These are phyloP conservation scores for Holotrichia oblita DNA, from an alignment of 1,140 invertebrate genomes.

Conservation along the genomic window DNA sequence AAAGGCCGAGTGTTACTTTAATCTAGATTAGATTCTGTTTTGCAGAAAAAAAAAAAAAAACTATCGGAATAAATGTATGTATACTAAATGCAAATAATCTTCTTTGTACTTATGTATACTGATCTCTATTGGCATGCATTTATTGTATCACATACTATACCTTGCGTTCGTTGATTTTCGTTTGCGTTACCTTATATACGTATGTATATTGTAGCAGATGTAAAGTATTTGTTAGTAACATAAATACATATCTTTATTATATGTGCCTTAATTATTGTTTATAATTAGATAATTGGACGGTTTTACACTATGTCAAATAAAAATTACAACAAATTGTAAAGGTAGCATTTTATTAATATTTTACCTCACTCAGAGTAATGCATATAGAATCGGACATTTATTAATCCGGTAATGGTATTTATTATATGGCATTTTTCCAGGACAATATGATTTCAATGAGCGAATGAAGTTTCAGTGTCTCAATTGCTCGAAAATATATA, in stretches of 20 bases:
- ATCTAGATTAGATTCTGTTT: too few relatives aligned
- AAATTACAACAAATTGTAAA: not conserved
- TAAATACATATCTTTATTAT: conserved; percentile 19
- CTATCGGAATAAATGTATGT: too few relatives aligned
- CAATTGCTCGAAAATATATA: conserved; percentile 23
- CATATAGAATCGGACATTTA: not conserved
- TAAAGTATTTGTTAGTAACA: conserved; percentile 14
- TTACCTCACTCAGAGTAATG: not conserved
- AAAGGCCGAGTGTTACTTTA: too few relatives aligned
- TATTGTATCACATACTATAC: too few relatives aligned
- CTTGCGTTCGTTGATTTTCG: not conserved
- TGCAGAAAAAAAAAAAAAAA: too few relatives aligned
- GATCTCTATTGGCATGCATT: too few relatives aligned
- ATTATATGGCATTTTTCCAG: not conserved
- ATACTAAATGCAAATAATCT: too few relatives aligned
- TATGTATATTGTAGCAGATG: not conserved
- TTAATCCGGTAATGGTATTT: not conserved
- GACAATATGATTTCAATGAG: not conserved
- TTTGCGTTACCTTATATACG: conserved; percentile 2
- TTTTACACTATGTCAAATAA: not conserved
- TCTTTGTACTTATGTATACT: too few relatives aligned
- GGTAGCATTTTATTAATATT: not conserved
- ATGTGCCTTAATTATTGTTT: conserved; percentile 30
- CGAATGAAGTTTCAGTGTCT: conserved; percentile 11
- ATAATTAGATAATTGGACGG: not conserved